Evolutionary conservation across 2,888 invertebrate genomes (phyloP), one percentile per base, ranked within the genome.

Genomic region (Rutpela maculata): DNA sequence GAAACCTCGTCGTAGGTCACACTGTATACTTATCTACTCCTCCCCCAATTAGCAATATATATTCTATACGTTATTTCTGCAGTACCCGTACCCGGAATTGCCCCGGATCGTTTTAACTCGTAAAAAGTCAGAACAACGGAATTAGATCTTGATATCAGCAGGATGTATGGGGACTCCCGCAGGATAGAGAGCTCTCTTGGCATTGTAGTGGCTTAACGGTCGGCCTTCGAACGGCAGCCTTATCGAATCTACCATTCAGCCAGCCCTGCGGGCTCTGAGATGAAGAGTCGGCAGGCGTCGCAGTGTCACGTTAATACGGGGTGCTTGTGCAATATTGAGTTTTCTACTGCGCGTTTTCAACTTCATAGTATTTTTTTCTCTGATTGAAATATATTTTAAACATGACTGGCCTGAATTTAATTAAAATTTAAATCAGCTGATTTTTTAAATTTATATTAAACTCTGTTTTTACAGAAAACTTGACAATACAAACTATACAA

Each of bases 101-200:
- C 35, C 18, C 18, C 35, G n/a, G 38, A 7, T 65, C 43, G 31
- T 9, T 17, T 19, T 18, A 11, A 35, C 65, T 43, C 17, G 35
- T 65, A 18, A 35, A 35, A 65, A 65, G 35, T 18, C 65, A 38
- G 65, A 19, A 38, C 65, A 35, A 43, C 43, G 65, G 17, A 65
- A 65, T 65, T 65, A 43, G 38, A 65, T 38, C 65, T 38, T 65
- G 65, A 65, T 65, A 65, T 11, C 38, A 19, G 65, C 18, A 65
- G 65, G 65, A 65, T 65, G 18, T 35, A 18, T 57, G 35, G 38
- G n/a, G 10, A 35, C 35, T 65, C 65, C 65, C 65, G 43, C 65
- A 43, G 65, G 65, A 65, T 65, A 18, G 38, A 17, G 43, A 12
- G 65, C 17, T 18, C 65, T 38, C 11, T 35, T 18, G 35, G 65